Evolutionary conservation across 2,797 vertebrate species (phyloP), one percentile per base, ranked within the genome.

Genomic region (Falco columbarius): DNA sequence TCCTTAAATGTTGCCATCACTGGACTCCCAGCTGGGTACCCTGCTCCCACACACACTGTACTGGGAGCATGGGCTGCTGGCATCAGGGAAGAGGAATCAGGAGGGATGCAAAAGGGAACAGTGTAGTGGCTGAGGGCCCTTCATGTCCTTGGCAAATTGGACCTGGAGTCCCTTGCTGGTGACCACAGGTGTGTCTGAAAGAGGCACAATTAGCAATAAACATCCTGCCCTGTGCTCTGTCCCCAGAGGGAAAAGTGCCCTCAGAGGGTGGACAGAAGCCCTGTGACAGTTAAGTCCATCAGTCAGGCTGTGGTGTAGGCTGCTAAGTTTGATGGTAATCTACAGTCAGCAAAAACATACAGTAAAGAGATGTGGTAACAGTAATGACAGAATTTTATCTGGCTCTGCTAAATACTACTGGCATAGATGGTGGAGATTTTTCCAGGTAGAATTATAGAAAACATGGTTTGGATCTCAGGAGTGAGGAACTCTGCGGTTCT

Each of bases 21-120:
- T 51, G 42, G 30, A 9, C 6, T 81, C 32, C 26, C 59, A 44
- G 40, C 40, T 15, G 40, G 14, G 40, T 40, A 40, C 40, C 6
- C 42, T 19, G 19, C 7, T 55, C 7, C 29, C 11, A 10, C 2
- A 0, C 4, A 21, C 24, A 20, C 23, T 30, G 44, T 4, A 70
- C 12, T 1, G 1, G 14, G 29, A 49, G 6, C 0, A 1, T 14
- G 11, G 29, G 23, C 51, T 59, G 24, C 14, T 68, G 61, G 6
- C 14, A 29, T 22, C 10, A 29, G 65, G 62, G 8, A 32, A 75
- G 49, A 12, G 32, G 32, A 19, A 58, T n/a, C 23, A 58, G 44
- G 19, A 54, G 4, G 16, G 24, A 21, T 36, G 19, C 14, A 36
- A 79, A 61, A 7, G 15, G 13, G 11, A 46, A 15, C 20, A 40